Conservation (phyloP, 2,888 invertebrate species). For the Orgyia antiqua region DNA sequence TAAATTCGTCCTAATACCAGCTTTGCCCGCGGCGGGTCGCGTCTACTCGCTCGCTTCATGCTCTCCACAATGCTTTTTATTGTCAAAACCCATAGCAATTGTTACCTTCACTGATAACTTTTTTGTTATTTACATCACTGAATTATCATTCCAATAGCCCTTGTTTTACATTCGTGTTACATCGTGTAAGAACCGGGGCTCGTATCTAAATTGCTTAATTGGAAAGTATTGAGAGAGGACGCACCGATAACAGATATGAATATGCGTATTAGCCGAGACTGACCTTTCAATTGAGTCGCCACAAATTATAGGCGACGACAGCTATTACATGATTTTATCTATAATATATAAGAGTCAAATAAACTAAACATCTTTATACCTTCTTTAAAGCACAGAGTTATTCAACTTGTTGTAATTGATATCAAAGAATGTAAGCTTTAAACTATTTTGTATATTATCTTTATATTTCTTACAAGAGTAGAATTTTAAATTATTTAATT, state of each 20-base stretch:
- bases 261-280: constrained; percentile 42
- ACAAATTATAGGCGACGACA: constrained; percentile 35
- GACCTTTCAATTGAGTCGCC: constrained; percentile 56
- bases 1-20: constrained; percentile 62
- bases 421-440: constrained; percentile 35
- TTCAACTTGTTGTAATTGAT: constrained; percentile 43
- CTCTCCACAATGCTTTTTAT: constrained; percentile 65
- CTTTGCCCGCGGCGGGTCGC: constrained; percentile 44
- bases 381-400: constrained; percentile 42
- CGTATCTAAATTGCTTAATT: constrained; percentile 78
- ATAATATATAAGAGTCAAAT: constrained; percentile 43
- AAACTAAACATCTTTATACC: constrained; percentile 47
- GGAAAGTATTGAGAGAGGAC: constrained; percentile 64
- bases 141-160: constrained; percentile 70
- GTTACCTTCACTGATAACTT: constrained; percentile 68
- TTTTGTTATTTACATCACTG: constrained; percentile 76
- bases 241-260: constrained; percentile 52
- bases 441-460: too few relatives aligned
- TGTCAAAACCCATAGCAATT: constrained; percentile 69
- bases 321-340: constrained; percentile 52
- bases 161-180: constrained; percentile 74
- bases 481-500: too few relatives aligned
- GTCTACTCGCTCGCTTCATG: constrained; percentile 28
- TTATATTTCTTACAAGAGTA: too few relatives aligned
- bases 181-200: constrained; percentile 53